Evolutionary conservation across 1,140 invertebrate genomes (phyloP).

Genomic region (Cecropterus lyciades): DNA sequence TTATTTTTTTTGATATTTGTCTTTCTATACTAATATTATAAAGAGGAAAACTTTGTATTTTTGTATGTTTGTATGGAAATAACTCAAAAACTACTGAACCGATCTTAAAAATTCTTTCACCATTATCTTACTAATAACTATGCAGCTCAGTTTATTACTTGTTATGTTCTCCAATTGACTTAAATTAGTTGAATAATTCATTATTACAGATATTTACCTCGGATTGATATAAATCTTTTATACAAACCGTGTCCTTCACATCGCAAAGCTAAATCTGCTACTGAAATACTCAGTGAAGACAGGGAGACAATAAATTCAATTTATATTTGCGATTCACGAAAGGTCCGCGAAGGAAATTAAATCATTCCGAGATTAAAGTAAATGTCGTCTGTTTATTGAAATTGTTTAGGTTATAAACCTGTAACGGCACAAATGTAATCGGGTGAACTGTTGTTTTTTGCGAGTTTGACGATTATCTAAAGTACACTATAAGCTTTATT

Average conservation of each 20-base stretch:
- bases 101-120: too few species aligned
- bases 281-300: slow-evolving; percentile 33
- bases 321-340: slow-evolving; percentile 33
- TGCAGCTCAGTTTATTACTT: too few species aligned
- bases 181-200: neutral
- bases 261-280: slow-evolving; percentile 30
- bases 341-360: slow-evolving; percentile 37
- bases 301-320: too few species aligned
- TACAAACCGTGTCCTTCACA: slow-evolving; percentile 28
- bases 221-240: slow-evolving; percentile 15
- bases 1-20: too few species aligned
- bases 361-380: too few species aligned
- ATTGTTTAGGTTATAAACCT: slow-evolving; percentile 29
- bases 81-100: too few species aligned
- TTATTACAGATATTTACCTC: neutral
- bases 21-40: too few species aligned
- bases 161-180: too few species aligned
- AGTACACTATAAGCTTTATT: neutral
- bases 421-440: slow-evolving; percentile 18
- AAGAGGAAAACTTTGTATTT: too few species aligned
- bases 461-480: neutral
- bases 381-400: slow-evolving; percentile 31
- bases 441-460: slow-evolving; percentile 15
- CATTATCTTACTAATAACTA: too few species aligned
- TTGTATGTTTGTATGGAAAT: too few species aligned